Evolutionary conservation across 2,888 invertebrate species (phyloP).

Genomic region (Cyclophora albipunctata): DNA sequence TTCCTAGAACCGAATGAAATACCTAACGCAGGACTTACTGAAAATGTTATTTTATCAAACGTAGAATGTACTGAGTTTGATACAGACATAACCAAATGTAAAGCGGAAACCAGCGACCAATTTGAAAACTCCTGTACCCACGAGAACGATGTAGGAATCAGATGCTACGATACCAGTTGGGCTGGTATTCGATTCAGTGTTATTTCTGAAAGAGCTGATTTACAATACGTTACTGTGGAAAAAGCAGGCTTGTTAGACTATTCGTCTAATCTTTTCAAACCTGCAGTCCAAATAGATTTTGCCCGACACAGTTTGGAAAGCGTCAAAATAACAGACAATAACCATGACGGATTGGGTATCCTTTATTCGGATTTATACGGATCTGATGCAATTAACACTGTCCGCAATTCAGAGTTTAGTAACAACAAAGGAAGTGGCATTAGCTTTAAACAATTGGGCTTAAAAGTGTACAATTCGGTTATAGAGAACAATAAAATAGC

Average conservation of each 20-base stretch:
- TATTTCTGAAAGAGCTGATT: constrained; percentile 87
- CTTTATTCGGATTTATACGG: constrained; percentile 96
- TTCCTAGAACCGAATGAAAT: constrained; percentile 87
- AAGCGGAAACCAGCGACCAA: constrained; percentile 82
- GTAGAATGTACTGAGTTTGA: constrained; percentile 94
- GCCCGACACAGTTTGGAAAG: constrained; percentile 88
- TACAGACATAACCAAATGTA: constrained; percentile 90
- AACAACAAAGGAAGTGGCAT: constrained; percentile 92
- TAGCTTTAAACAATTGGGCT: constrained; percentile 90
- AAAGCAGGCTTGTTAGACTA: constrained; percentile 96
- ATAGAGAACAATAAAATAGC: constrained; percentile 89
- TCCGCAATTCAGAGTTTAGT: constrained; percentile 88
- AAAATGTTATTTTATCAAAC: constrained; percentile 87
- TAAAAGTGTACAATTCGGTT: constrained; percentile 83
- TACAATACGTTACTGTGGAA: constrained; percentile 92
- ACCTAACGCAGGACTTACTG: constrained; percentile 84
- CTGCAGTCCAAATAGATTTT: constrained; percentile 92
- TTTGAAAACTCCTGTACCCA: constrained; percentile 93
- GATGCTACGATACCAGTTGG: constrained; percentile 95
- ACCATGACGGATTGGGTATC: constrained; percentile 94
- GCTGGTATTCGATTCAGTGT: constrained; percentile 94
- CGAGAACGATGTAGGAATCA: constrained; percentile 90
- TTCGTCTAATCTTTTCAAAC: constrained; percentile 88
- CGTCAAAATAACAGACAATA: constrained; percentile 87
- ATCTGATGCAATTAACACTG: constrained; percentile 85